Evolutionary conservation across 2,888 invertebrate species (phyloP).

Genomic region (Taphrorychus bicolor): DNA sequence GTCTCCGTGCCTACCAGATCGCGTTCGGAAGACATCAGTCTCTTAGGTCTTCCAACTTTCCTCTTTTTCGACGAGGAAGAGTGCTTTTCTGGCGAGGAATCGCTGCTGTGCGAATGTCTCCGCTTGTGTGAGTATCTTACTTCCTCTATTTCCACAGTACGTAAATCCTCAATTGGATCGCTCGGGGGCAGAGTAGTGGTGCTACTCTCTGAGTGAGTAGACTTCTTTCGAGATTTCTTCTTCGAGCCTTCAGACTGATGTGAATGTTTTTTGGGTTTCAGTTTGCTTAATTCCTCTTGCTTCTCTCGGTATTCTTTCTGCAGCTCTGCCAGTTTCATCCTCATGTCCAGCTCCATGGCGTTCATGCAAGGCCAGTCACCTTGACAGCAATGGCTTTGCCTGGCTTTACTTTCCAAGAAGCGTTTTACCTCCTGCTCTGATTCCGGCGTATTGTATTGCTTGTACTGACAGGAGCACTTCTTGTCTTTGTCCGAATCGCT

Average conservation of each 20-base stretch:
- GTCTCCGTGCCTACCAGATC: conserved; percentile 75
- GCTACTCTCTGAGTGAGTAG: conserved; percentile 52
- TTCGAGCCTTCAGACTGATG: conserved; percentile 53
- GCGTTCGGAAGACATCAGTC: conserved; percentile 61
- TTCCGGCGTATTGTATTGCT: conserved; percentile 57
- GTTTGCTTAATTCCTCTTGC: conserved; percentile 79
- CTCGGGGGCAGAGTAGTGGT: conserved; percentile 44
- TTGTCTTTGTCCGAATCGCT: conserved; percentile 30
- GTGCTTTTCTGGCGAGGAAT: conserved; percentile 43
- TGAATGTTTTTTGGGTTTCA: conserved; percentile 65
- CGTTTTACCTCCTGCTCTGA: conserved; percentile 58
- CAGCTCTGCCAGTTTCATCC: conserved; percentile 79
- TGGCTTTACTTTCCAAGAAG: conserved; percentile 55
- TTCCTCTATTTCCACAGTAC: background rate
- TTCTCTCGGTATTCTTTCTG: conserved; percentile 84
- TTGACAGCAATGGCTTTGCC: conserved; percentile 49
- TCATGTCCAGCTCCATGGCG: conserved; percentile 82
- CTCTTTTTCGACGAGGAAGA: conserved; percentile 72
- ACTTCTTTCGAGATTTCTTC: conserved; percentile 62
- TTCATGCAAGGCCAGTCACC: conserved; percentile 65
- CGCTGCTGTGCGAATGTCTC: conserved; percentile 42
- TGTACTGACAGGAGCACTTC: conserved; percentile 51
- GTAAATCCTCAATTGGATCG: background rate
- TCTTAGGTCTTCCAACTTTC: conserved; percentile 82
- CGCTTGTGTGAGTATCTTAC: conserved; percentile 26